Conservation (phyloP, 2,888 invertebrate genomes). For the Eudiplozoon nipponicum region DNA sequence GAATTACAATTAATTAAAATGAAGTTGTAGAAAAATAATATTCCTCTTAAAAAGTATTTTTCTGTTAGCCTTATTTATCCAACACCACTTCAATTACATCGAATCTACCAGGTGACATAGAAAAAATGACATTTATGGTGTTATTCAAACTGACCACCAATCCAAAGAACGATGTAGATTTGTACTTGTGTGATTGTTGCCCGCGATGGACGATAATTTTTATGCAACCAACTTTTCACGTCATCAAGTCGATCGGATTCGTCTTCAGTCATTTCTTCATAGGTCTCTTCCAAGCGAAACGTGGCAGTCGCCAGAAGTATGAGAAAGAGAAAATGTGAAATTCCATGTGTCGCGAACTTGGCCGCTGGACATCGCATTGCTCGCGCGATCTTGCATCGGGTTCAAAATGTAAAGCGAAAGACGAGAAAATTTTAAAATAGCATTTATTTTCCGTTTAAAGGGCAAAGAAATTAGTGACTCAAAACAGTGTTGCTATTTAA, state of each 20-base stretch:
- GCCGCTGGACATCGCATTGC: constrained; percentile 35
- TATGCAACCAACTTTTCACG: constrained; percentile 22
- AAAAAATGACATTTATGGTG: constrained; percentile 3
- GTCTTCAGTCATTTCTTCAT: constrained; percentile 14
- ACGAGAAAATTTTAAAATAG: no score
- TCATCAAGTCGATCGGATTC: constrained; percentile 19
- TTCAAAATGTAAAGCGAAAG: no score
- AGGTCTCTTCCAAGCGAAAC: constrained; percentile 28
- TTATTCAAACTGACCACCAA: constrained; percentile 24
- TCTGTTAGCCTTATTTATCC: no score
- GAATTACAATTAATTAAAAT: no score
- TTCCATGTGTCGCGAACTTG: constrained; percentile 38
- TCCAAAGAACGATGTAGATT: constrained; percentile 27
- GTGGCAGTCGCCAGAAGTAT: constrained; percentile 37
- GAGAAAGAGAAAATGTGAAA: constrained; percentile 38
- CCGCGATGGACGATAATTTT: constrained; percentile 24
- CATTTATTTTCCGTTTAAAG: no score
- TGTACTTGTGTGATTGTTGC: constrained; percentile 26
- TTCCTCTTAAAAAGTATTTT: no score
- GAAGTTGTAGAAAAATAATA: no score
- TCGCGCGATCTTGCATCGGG: constrained; percentile 22
- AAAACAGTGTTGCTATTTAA: no score
- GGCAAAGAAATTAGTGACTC: no score
- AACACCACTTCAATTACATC: no score
- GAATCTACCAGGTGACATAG: no score